Percentiles rank a stretch among this genome's conserved stretches.
Evolutionary conservation across 2,797 vertebrate genomes (phyloP).

Genomic region (Myotis pilosus): DNA sequence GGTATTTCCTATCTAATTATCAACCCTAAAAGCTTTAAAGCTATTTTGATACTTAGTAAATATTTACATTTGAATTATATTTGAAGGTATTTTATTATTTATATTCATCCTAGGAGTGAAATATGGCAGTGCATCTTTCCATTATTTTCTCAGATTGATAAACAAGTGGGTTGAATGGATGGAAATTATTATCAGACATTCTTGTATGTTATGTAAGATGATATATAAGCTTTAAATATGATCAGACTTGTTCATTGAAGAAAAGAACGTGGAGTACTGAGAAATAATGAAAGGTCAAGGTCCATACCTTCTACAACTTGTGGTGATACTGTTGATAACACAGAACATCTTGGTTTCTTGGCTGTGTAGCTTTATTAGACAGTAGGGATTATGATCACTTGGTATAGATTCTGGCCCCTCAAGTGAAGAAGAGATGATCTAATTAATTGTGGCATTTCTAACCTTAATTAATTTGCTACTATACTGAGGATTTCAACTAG

Average conservation of each 20-base stretch:
- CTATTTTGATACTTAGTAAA: background rate
- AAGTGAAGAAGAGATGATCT: conserved; percentile 69
- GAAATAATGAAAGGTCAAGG: background rate
- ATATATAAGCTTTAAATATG: conserved; percentile 30
- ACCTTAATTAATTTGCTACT: conserved; percentile 77
- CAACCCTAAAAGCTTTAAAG: background rate
- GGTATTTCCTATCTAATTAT: background rate
- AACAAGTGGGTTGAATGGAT: background rate
- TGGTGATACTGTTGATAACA: background rate
- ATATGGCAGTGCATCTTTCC: background rate
- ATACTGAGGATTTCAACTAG: conserved; percentile 69
- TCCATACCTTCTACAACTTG: background rate
- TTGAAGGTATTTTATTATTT: background rate
- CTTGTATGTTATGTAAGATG: background rate
- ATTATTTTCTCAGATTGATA: background rate
- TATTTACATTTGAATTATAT: conserved; percentile 29
- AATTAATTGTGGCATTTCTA: conserved; percentile 80
- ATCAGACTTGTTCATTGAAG: background rate
- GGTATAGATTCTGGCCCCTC: conserved; percentile 54
- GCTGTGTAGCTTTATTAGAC: conserved; percentile 38
- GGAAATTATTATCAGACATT: conserved; percentile 4
- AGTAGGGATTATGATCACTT: conserved; percentile 64
- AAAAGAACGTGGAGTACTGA: background rate
- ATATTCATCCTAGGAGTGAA: background rate
- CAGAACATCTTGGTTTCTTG: background rate